Evolutionary conservation across 2,888 invertebrate genomes (phyloP).

Genomic region (Temnothorax unifasciatus): DNA sequence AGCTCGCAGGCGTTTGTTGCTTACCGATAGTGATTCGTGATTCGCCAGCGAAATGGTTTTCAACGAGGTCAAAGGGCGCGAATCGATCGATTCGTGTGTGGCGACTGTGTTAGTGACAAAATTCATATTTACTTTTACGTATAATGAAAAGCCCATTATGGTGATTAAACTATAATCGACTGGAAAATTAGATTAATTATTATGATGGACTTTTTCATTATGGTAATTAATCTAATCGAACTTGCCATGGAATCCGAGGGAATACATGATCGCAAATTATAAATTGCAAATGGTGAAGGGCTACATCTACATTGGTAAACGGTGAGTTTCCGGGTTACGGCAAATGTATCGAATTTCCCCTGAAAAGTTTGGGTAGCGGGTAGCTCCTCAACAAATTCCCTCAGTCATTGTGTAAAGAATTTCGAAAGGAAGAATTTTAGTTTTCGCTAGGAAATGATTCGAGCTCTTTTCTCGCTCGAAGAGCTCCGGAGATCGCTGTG

Average conservation of each 20-base stretch:
- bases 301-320: not conserved
- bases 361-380: not conserved
- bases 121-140: not conserved
- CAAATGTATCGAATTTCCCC: not conserved
- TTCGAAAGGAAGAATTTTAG: not conserved
- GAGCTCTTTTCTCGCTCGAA: not conserved
- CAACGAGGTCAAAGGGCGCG: not conserved
- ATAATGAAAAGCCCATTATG: not conserved
- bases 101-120: not conserved
- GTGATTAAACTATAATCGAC: not conserved
- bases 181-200: not conserved
- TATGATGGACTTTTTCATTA: not conserved
- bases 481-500: not conserved
- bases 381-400: not conserved
- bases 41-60: not conserved
- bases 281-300: not conserved
- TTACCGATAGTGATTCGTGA: not conserved
- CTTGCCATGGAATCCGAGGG: not conserved
- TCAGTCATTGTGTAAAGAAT: not conserved
- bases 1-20: not conserved
- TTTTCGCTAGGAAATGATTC: not conserved
- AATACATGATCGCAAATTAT: not conserved
- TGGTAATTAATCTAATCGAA: not conserved
- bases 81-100: not conserved
- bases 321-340: not conserved